Conservation (phyloP, 1,140 invertebrate species). For the Drosophila nasuta region DNA sequence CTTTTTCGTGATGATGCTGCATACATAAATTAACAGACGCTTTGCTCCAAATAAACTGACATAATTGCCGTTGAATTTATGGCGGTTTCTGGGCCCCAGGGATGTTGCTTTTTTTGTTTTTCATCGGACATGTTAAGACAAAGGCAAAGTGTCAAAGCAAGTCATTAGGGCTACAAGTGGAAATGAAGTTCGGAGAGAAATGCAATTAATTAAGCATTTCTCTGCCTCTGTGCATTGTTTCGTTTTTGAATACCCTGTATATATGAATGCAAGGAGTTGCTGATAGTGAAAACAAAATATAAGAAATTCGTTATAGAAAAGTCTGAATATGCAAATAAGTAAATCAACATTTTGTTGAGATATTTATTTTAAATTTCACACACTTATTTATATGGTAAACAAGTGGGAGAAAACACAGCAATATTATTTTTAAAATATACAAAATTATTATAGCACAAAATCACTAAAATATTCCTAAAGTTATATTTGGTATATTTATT, state of each 20-base stretch:
- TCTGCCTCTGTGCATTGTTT: conserved; percentile 57
- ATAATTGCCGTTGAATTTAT: conserved; percentile 81
- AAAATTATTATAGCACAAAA: no score
- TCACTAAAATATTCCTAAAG: no score
- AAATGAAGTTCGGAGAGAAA: conserved; percentile 32
- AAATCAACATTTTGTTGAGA: no score
- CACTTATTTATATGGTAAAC: no score
- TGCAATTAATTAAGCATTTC: conserved; percentile 76
- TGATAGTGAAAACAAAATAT: no score
- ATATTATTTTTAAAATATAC: no score
- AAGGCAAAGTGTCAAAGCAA: conserved; percentile 81
- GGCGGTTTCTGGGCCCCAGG: conserved; percentile 25
- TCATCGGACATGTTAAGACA: conserved; percentile 67
- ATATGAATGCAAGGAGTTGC: no score
- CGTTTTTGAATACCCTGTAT: conserved; percentile 19
- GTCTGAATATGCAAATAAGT: no score
- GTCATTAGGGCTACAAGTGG: conserved; percentile 71
- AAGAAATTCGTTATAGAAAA: no score
- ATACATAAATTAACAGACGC: conserved; percentile 75
- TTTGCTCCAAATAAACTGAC: conserved; percentile 83
- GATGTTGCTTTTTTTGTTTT: conserved; percentile 36
- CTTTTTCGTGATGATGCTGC: conserved; percentile 25
- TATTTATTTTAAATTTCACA: no score
- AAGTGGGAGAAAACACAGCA: no score
- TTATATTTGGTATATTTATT: no score